Base-by-base conservation (phyloP, 1,140 invertebrate species). In the Drosophila murphyi region DNA sequence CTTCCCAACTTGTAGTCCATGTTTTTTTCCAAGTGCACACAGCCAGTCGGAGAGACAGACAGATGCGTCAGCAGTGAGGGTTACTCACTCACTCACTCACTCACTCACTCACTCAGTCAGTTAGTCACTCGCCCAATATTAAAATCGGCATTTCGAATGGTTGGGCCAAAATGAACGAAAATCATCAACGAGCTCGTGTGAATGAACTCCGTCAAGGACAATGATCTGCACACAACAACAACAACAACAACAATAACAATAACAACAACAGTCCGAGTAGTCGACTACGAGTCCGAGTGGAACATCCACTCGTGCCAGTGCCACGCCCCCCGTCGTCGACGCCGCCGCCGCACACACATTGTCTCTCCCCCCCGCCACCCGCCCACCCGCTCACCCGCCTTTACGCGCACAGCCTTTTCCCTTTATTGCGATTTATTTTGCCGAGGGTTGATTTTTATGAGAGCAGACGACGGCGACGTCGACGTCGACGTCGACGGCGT, bases 131-230 rank as follows among this genome's bases (percentile, higher is more conserved):
- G 41, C 32, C 63, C 60, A 61, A 85, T 86, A 80, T 88, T 83
- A 63, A 90, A 91, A 88, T 90, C 72, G 70, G 80, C 80, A 80
- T 78, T 80, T 80, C 65, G 60, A 69, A 72, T 75, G 56, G 48
- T 54, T 50, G 67, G 55, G 28, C 50, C 34, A 82, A 76, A 43
- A 28, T 63, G 39, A 79, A 72, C 67, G 8, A 71, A 82, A 80
- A 75, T 87, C 61, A 86, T 72, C 70, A 76, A 35, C 72, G 60
- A 59, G 39, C 32, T 55, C 69, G 62, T 86, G 87, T 90, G 79
- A 90, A 90, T 90, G 87, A 90, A 90, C 87, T 82, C 70, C 55
- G 54, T 85, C 87, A 90, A 90, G 87, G 87, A 90, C 88, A 87
- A 91, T 90, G 88, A 90, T 91, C 88, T 83, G 82, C 87, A 67